These are phyloP conservation scores for Pseudoatta argentina DNA, from an alignment of 1,140 invertebrate genomes.

Conservation along the genomic window DNA sequence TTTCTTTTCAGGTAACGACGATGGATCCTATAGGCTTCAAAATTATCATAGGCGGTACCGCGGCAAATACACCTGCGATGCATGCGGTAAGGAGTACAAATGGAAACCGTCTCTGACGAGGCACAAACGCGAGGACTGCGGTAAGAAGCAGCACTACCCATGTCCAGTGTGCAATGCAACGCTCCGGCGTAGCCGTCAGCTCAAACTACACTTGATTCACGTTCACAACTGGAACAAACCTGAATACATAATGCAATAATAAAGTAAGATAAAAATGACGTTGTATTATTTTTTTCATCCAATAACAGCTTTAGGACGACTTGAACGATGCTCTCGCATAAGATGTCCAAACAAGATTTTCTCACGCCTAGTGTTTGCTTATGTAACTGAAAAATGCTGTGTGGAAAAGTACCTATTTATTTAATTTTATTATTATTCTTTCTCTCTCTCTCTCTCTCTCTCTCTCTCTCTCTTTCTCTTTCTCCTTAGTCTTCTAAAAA, in stretches of 20 bases:
- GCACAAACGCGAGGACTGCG: constrained; percentile 85
- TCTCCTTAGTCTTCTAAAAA: neutral
- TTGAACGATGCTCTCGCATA: neutral
- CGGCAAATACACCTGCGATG: constrained; percentile 75
- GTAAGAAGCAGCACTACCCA: constrained; percentile 81
- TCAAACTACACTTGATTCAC: constrained; percentile 80
- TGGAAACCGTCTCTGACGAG: constrained; percentile 85
- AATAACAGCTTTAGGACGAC: neutral
- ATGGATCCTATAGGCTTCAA: neutral
- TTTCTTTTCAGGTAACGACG: constrained; percentile 45
- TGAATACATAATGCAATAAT: constrained; percentile 19
- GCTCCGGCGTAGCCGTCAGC: constrained; percentile 58
- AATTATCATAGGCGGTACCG: constrained; percentile 71
- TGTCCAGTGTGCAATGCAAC: constrained; percentile 70
- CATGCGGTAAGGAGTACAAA: constrained; percentile 78
- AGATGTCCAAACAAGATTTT: neutral
- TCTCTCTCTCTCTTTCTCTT: no score
- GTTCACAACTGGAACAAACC: constrained; percentile 64
- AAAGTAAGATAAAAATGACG: constrained; percentile 14
- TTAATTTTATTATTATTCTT: neutral
- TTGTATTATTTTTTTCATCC: neutral
- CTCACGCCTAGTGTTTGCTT: neutral
- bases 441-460: no score
- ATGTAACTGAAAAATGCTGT: neutral
- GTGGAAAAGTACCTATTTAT: neutral